Percentiles rank a stretch among this genome's conserved stretches.
Conservation (phyloP, 2,797 vertebrate species). For the Xenentodon cancila region DNA sequence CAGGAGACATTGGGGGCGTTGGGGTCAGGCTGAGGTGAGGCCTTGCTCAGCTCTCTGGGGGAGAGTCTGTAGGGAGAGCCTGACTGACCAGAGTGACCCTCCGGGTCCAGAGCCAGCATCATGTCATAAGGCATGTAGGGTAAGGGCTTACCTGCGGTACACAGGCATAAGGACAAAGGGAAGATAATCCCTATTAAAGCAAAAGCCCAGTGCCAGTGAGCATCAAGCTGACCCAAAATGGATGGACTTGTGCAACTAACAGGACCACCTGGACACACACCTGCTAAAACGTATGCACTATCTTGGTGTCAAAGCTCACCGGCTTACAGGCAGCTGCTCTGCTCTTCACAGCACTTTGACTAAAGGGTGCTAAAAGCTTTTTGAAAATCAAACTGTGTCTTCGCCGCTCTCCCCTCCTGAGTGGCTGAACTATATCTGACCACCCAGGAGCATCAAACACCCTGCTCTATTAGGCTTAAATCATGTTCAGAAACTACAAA, state of each 20-base stretch:
- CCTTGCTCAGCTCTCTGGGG: conserved; percentile 88
- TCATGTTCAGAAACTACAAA: conserved; percentile 20
- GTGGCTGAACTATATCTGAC: conserved; percentile 38
- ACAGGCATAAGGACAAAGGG: conserved; percentile 68
- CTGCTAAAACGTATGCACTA: conserved; percentile 36
- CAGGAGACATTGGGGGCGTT: conserved; percentile 80
- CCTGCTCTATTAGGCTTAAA: conserved; percentile 21
- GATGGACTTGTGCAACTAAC: conserved; percentile 11
- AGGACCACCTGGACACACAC: conserved; percentile 23
- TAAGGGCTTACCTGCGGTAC: conserved; percentile 87
- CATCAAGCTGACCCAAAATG: conserved; percentile 40
- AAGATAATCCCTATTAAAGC: conserved; percentile 65
- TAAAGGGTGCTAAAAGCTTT: conserved; percentile 69
- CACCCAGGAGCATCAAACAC: conserved; percentile 31
- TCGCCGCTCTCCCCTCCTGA: conserved; percentile 38
- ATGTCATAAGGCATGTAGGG: conserved; percentile 90
- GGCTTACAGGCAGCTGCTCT: conserved; percentile 42
- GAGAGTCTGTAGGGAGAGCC: conserved; percentile 90
- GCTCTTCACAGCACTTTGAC: conserved; percentile 42
- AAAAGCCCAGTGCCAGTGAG: conserved; percentile 47
- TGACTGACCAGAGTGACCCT: conserved; percentile 87
- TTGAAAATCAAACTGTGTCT: conserved; percentile 37
- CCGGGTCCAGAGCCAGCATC: conserved; percentile 89
- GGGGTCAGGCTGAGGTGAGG: conserved; percentile 86
- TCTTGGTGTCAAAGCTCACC: conserved; percentile 44